A percentile compares a stretch with the other conserved stretches of the same genome.
Evolutionary conservation across 2,113 vertebrate genomes (phyloP).

Genomic region (Lagenorhynchus albirostris): DNA sequence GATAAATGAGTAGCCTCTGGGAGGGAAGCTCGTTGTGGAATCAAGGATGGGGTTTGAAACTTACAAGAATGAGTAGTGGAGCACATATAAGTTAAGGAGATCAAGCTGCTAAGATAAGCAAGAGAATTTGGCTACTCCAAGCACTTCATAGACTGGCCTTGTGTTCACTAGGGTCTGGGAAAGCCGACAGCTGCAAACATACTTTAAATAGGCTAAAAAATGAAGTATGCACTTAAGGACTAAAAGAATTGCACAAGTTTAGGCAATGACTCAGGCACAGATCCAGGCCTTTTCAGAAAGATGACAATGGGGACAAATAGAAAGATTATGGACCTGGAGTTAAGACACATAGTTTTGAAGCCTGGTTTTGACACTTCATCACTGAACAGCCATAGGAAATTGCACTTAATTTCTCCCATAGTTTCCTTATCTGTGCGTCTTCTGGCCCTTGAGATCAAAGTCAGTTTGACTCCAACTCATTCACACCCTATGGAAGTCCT

Average conservation of each 20-base stretch:
- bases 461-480: neutral
- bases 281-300: neutral
- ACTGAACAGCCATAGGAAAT: neutral
- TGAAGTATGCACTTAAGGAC: neutral
- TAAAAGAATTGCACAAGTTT: neutral
- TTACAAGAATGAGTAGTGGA: neutral
- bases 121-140: neutral
- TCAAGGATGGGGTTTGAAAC: neutral
- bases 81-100: neutral
- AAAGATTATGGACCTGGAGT: neutral
- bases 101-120: neutral
- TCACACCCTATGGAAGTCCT: neutral
- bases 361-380: neutral
- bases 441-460: neutral
- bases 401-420: neutral
- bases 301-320: neutral
- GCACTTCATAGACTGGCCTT: neutral
- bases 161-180: neutral
- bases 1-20: neutral
- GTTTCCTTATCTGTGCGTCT: neutral
- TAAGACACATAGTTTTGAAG: neutral
- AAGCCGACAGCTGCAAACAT: neutral
- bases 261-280: neutral
- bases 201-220: neutral
- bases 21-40: neutral